Conservation (phyloP, 2,113 vertebrate species). For the Nasalis larvatus region DNA sequence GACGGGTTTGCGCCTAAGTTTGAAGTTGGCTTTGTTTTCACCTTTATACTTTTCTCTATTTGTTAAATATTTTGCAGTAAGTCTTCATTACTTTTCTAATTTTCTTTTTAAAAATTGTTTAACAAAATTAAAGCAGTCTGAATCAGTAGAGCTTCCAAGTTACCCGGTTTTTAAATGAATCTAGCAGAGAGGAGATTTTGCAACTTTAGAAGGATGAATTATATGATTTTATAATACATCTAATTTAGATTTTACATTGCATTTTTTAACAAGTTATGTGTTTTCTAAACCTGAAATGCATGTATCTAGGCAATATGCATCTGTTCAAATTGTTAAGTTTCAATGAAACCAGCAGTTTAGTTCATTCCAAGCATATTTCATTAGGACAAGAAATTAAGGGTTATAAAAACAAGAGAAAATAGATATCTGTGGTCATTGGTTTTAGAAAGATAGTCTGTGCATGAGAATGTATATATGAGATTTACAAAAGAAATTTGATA, state of each 20-base stretch:
- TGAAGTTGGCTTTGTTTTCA: not conserved
- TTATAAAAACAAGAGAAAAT: not conserved
- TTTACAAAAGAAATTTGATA: conserved; percentile 42
- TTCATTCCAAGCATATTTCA: conserved; percentile 48
- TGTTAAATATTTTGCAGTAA: conserved; percentile 25
- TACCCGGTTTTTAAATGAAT: not conserved
- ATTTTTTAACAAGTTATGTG: conserved; percentile 37
- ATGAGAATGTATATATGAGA: conserved; percentile 13
- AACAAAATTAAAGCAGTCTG: not conserved
- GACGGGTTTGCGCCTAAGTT: not conserved
- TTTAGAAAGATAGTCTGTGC: not conserved
- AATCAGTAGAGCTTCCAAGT: not conserved
- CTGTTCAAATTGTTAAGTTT: conserved; percentile 27
- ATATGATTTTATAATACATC: not conserved
- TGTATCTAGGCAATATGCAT: not conserved
- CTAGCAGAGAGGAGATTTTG: not conserved
- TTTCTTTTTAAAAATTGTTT: not conserved
- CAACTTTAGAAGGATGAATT: not conserved
- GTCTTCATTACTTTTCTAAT: conserved; percentile 9
- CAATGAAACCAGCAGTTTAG: not conserved
- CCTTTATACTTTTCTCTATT: not conserved
- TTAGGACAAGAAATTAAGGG: conserved; percentile 46
- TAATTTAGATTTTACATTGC: conserved; percentile 28
- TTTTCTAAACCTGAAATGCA: conserved; percentile 43
- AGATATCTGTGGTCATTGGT: not conserved